These are phyloP conservation scores for Pyxicephalus adspersus DNA, from an alignment of 2,113 vertebrate genomes.

Conservation along the genomic window DNA sequence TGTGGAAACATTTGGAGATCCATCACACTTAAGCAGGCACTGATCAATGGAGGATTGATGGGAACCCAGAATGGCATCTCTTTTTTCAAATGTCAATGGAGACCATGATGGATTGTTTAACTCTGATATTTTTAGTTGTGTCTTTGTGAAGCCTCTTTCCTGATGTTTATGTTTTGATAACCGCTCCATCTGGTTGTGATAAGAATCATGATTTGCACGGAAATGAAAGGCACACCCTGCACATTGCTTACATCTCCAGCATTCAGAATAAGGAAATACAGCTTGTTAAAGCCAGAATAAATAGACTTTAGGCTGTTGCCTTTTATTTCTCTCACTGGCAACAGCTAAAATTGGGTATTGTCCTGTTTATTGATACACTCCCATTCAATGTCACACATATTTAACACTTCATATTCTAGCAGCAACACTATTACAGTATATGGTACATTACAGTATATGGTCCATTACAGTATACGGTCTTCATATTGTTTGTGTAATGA, in stretches of 20 bases:
- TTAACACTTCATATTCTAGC: too few species aligned
- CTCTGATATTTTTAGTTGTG: conserved; percentile 38
- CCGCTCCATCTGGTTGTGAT: conserved; percentile 75
- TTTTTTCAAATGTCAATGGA: conserved; percentile 21
- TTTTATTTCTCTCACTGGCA: conserved; percentile 20
- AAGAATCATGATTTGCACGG: conserved; percentile 62
- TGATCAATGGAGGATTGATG: conserved; percentile 38
- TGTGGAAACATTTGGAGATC: conserved; percentile 32
- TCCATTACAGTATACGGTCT: too few species aligned
- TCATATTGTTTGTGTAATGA: too few species aligned
- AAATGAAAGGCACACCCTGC: conserved; percentile 58
- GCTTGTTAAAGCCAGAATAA: conserved; percentile 29
- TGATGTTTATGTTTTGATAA: conserved; percentile 70
- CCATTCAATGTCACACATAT: too few species aligned
- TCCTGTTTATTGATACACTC: conserved; percentile 4
- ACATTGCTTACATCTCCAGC: conserved; percentile 22
- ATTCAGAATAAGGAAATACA: conserved; percentile 34
- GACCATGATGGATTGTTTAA: conserved; percentile 26
- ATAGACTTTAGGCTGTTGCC: conserved; percentile 27
- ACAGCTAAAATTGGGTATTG: neutral
- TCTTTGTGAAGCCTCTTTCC: conserved; percentile 62
- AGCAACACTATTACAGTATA: too few species aligned
- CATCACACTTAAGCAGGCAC: conserved; percentile 3
- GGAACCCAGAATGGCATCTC: conserved; percentile 20
- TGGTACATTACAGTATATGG: too few species aligned